Evolutionary conservation across 2,113 vertebrate species (phyloP), one percentile per base, ranked within the genome.

Genomic region (Pseudopipra pipra): DNA sequence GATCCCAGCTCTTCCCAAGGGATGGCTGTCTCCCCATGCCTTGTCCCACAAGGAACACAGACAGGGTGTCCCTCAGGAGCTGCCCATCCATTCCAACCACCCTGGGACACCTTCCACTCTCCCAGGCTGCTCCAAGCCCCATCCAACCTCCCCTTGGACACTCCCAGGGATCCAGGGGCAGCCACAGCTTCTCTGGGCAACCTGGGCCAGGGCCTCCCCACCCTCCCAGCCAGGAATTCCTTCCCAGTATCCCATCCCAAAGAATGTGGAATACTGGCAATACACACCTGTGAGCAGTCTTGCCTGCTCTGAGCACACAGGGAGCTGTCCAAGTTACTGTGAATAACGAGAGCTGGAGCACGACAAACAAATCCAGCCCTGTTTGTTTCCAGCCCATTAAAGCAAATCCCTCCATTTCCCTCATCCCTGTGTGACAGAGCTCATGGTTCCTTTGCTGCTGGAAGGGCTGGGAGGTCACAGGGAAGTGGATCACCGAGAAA

Each of bases 171-270:
- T 70, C 62, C 84, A 77, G 65, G 84, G n/a, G 39, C 63, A 70
- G 84, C 63, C 73, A 6, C 73, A 77, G 66, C 75, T 31, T 16
- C 56, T 61, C 73, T 76, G 73, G 8, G 6, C 4, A 74, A 3
- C 5, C 71, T 6, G 8, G 8, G 6, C 62, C 62, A 46, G 51
- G 1, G 2, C 56, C 70, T 55, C 0, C 33, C 41, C 49, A 19
- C 30, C 49, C 16, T 65, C 5, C 16, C 76, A 44, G 51, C 1
- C 1, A 20, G 18, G 6, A 89, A 9, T 44, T 20, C 19, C 8
- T 51, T 1, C 12, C 59, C 19, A 10, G 0, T 5, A 6, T 33
- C 33, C 33, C 23, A 21, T 3, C 0, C 0, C 11, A 44, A 16
- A 11, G 1, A 1, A 1, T 0, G 5, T 18, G 33, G 21, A 47